Evolutionary conservation across 1,140 invertebrate species (phyloP).

Genomic region (Pseudachorutes palmiensis): DNA sequence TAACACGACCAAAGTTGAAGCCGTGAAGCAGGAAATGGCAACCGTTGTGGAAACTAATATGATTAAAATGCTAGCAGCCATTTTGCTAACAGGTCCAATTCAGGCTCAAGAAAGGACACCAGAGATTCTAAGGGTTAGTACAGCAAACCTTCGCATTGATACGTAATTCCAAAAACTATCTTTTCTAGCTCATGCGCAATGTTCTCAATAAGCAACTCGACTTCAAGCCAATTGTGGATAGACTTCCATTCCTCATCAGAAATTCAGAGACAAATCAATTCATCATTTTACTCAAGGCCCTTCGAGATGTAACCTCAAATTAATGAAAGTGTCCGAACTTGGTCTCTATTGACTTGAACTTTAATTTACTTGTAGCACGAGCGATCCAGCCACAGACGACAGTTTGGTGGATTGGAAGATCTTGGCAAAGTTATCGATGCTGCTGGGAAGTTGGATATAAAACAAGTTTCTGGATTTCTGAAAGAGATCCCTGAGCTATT

Average conservation of each 20-base stretch:
- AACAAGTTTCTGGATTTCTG: conserved; percentile 29
- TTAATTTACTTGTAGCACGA: conserved; percentile 1
- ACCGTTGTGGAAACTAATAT: conserved; percentile 32
- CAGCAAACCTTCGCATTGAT: neutral
- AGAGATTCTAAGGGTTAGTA: conserved; percentile 30
- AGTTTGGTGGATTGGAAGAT: conserved; percentile 28
- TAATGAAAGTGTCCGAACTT: neutral
- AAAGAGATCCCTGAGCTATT: conserved; percentile 34
- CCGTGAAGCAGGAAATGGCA: conserved; percentile 28
- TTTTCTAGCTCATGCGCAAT: conserved; percentile 28
- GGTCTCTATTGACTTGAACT: neutral
- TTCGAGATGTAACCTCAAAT: conserved; percentile 27
- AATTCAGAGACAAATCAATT: conserved; percentile 36
- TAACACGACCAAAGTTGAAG: conserved; percentile 27
- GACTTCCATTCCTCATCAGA: conserved; percentile 30
- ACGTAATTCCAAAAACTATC: neutral
- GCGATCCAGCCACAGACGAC: conserved; percentile 12
- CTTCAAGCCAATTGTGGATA: conserved; percentile 33
- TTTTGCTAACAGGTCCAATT: conserved; percentile 31
- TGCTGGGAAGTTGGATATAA: conserved; percentile 22
- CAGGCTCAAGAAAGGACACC: conserved; percentile 26
- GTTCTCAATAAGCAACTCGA: conserved; percentile 35
- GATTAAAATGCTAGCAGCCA: conserved; percentile 29
- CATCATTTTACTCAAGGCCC: conserved; percentile 23
- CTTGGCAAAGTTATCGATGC: conserved; percentile 32